A percentile compares a stretch with the other conserved stretches of the same genome.
Conservation (phyloP, 2,113 vertebrate species). For the Garra rufa region DNA sequence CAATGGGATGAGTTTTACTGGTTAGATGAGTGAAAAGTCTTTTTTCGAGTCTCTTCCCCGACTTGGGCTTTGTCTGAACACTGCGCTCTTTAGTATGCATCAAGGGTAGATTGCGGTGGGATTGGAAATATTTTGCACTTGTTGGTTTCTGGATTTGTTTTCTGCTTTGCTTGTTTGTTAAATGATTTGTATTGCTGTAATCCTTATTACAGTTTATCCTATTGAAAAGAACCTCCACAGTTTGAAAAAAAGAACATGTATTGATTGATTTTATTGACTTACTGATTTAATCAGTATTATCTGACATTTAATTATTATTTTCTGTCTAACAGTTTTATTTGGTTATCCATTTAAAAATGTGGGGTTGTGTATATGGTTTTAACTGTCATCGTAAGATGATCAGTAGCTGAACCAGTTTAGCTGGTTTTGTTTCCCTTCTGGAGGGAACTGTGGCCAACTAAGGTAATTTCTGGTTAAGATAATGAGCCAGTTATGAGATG, state of each 20-base stretch:
- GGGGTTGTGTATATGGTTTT: no score
- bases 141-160: not conserved
- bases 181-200: not conserved
- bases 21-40: conserved; percentile 30
- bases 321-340: not conserved
- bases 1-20: conserved; percentile 38
- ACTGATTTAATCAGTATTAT: not conserved
- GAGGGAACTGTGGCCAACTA: no score
- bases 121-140: not conserved
- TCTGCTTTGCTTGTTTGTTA: not conserved
- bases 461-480: no score
- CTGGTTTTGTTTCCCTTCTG: no score
- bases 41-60: not conserved
- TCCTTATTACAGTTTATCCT: not conserved
- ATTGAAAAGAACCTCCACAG: not conserved
- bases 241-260: not conserved
- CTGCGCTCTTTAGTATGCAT: conserved; percentile 5
- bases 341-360: no score
- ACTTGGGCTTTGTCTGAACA: not conserved
- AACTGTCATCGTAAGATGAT: no score
- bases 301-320: not conserved
- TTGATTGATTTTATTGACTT: not conserved
- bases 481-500: not conserved
- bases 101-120: not conserved
- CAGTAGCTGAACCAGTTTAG: no score